phyloP scores from a whole-genome alignment of 2,797 vertebrate genomes.

The Heteromormyrus szaboi region DNA sequence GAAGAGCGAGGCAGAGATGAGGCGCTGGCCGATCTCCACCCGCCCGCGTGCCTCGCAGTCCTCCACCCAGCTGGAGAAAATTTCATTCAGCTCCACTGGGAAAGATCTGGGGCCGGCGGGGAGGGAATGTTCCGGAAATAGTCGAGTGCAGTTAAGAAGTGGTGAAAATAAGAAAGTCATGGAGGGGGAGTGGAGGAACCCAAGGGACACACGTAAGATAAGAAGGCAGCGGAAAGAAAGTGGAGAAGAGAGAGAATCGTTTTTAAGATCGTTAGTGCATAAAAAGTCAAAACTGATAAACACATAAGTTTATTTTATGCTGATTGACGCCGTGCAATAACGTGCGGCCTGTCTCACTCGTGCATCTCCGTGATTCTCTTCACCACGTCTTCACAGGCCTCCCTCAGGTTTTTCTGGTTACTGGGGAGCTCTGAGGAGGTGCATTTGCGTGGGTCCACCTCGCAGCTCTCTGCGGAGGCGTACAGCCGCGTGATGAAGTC shows the following conservation, averaged over 20 bases:
- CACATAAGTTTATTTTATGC: neutral
- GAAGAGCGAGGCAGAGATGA: conserved; percentile 91
- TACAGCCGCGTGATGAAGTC: conserved; percentile 71
- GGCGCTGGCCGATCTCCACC: conserved; percentile 70
- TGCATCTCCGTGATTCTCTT: conserved; percentile 65
- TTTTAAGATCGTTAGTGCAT: neutral
- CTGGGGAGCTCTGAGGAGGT: conserved; percentile 58
- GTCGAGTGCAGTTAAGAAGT: neutral
- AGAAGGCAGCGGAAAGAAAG: neutral
- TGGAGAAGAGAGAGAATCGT: neutral
- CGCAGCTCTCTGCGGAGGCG: conserved; percentile 65
- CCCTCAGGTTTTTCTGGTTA: conserved; percentile 71
- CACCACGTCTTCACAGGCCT: conserved; percentile 75
- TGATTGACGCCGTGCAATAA: neutral
- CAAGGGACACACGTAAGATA: neutral
- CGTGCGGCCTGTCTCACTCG: conserved; percentile 58
- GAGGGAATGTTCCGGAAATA: neutral
- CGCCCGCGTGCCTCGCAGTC: conserved; percentile 65
- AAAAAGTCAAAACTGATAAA: neutral
- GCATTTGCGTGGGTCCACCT: conserved; percentile 83
- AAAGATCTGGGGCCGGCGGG: conserved; percentile 61
- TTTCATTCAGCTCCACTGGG: conserved; percentile 76
- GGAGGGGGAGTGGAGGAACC: neutral
- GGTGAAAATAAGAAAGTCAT: neutral
- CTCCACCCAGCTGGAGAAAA: conserved; percentile 82